These are phyloP conservation scores for Gisinianus flammeolus DNA, from an alignment of 2,888 invertebrate species.

Conservation along the genomic window DNA sequence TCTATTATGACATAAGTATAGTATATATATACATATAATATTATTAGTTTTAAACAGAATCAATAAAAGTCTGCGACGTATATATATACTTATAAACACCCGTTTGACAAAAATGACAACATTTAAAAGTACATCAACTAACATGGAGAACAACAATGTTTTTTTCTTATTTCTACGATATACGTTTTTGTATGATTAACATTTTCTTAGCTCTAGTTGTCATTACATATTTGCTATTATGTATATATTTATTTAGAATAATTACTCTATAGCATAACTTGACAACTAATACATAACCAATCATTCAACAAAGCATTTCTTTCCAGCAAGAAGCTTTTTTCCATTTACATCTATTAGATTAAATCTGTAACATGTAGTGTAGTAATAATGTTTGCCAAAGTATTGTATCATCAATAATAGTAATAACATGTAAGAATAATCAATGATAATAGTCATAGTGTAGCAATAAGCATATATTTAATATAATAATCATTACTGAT, in stretches of 20 bases:
- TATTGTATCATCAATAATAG: background rate
- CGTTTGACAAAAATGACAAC: slow-evolving; percentile 9
- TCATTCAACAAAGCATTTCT: slow-evolving; percentile 37
- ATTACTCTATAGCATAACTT: background rate
- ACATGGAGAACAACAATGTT: background rate
- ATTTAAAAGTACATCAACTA: background rate
- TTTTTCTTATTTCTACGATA: background rate
- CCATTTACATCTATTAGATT: background rate
- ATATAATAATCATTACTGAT: too few relatives aligned
- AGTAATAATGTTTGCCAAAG: background rate
- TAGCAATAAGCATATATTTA: slow-evolving; percentile 2
- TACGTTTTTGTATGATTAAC: background rate
- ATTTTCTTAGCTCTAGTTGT: background rate
- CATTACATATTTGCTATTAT: background rate
- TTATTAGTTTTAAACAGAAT: background rate
- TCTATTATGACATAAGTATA: background rate
- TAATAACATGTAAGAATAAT: background rate
- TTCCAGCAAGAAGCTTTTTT: slow-evolving; percentile 37
- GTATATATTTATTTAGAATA: background rate
- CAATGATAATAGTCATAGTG: too few relatives aligned
- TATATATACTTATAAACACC: slow-evolving; percentile 1
- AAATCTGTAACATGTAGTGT: too few relatives aligned
- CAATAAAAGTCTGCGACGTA: background rate
- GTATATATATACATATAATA: background rate
- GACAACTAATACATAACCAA: background rate